Evolutionary conservation across 2,797 vertebrate species (phyloP), one percentile per base, ranked within the genome.

Genomic region (Silurus lanzhouensis): DNA sequence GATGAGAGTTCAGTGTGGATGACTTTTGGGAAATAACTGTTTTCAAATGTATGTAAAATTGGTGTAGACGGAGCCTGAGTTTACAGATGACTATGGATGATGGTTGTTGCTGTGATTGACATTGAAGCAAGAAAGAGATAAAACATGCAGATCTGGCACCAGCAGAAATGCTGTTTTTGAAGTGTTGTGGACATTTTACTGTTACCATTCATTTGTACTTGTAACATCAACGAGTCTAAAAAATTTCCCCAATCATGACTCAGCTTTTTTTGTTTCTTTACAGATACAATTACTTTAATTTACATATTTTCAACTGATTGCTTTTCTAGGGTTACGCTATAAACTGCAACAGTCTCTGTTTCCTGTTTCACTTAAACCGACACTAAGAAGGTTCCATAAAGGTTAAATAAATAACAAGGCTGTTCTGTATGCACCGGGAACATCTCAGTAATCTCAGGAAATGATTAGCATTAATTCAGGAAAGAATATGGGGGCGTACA

Each of bases 391-490:
- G n/a, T 27, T 31, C 25, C 57, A 10, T 76, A 76, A 19, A 76
- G 52, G 72, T 55, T 55, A 52, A 52, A 75, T 25, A 74, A 75
- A 75, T 25, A 55, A 55, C n/a, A 25, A 15, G 46, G 13, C 12
- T 25, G 46, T 15, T 25, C 71, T 74, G 52, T 74, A 52, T 25
- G 2, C 2, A 22, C 22, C 14, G 22, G 14, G 71, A 74, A 74
- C 46, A 6, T 74, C 22, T 15, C 13, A 55, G 71, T n/a, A 72
- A 74, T 38, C 2, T 80, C 83, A 90, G 88, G 80, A 91, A 92
- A 91, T 94, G 93, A 93, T 94, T 90, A 90, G 88, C 83, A 90
- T 91, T 93, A 91, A 94, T 95, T 92, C 92, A 87, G 84, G 85
- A 88, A 89, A 84, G 83, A 88, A 89, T 38, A 38, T 77, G 75